These are phyloP conservation scores for Enteromius argenteus DNA, from an alignment of 2,797 vertebrate species.

Conservation along the genomic window DNA sequence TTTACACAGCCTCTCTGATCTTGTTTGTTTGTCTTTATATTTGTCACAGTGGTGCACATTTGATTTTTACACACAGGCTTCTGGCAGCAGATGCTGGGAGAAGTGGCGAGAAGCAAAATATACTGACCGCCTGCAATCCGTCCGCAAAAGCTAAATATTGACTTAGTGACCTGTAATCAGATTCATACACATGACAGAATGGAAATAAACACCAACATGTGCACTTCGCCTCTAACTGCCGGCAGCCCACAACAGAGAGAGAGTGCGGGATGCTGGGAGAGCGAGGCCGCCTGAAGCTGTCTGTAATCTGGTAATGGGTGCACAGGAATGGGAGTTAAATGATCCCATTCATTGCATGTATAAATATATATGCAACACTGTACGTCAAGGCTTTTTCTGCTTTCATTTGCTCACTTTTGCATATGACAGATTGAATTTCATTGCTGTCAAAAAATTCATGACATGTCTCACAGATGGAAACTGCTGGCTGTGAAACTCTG, in stretches of 20 bases:
- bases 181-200: constrained; percentile 82
- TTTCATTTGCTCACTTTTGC: neutral
- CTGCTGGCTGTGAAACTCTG: constrained; percentile 10
- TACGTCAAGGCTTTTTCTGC: constrained; percentile 14
- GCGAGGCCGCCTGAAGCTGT: constrained; percentile 61
- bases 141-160: constrained; percentile 86
- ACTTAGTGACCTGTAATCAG: constrained; percentile 86
- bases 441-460: constrained; percentile 40
- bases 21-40: constrained; percentile 62
- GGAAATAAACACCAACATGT: constrained; percentile 84
- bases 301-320: constrained; percentile 72
- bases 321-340: constrained; percentile 68
- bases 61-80: constrained; percentile 71
- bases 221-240: constrained; percentile 68
- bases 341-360: constrained; percentile 59
- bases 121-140: constrained; percentile 74
- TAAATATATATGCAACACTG: constrained; percentile 55
- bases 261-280: constrained; percentile 66
- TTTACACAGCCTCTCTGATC: constrained; percentile 58
- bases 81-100: constrained; percentile 78
- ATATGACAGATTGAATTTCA: constrained; percentile 8
- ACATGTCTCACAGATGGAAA: constrained; percentile 3
- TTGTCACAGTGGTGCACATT: constrained; percentile 66
- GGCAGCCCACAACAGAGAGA: constrained; percentile 73
- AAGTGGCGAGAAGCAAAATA: constrained; percentile 76